Evolutionary conservation across 2,888 invertebrate genomes (phyloP).

Genomic region (Leptogaster cylindrica): DNA sequence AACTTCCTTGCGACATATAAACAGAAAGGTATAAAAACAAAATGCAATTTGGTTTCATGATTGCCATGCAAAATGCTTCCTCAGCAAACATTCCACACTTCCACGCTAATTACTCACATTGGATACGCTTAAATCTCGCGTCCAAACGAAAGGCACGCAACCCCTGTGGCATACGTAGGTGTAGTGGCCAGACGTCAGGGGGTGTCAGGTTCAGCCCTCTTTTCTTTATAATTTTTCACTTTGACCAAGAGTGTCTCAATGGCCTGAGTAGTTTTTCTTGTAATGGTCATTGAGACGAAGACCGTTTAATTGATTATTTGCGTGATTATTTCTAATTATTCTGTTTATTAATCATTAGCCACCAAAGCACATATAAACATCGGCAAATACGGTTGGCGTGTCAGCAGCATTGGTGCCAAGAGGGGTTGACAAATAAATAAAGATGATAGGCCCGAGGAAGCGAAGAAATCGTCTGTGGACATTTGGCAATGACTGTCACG

Average conservation of each 20-base stretch:
- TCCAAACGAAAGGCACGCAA: background rate
- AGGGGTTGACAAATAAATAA: conserved; percentile 27
- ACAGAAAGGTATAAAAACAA: background rate
- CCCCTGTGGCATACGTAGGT: background rate
- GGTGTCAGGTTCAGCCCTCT: background rate
- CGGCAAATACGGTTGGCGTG: conserved; percentile 18
- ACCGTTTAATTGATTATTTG: conserved; percentile 47
- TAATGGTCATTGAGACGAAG: conserved; percentile 1
- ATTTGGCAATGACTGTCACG: conserved; percentile 24
- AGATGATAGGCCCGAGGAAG: conserved; percentile 15
- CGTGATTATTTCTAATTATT: conserved; percentile 47
- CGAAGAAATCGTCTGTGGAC: conserved; percentile 18
- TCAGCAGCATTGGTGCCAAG: background rate
- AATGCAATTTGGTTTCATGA: background rate
- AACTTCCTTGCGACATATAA: too few species aligned
- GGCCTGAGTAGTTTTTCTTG: conserved; percentile 22
- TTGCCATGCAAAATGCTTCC: conserved; percentile 9
- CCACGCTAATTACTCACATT: conserved; percentile 45
- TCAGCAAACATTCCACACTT: conserved; percentile 39
- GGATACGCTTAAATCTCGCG: conserved; percentile 43
- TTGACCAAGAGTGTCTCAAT: conserved; percentile 7
- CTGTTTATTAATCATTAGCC: conserved; percentile 47
- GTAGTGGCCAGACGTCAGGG: background rate
- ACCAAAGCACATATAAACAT: background rate
- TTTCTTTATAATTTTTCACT: conserved; percentile 28